A percentile compares a stretch with the other conserved stretches of the same genome.
phyloP scores from a whole-genome alignment of 1,140 invertebrate genomes.

The Reticulitermes speratus region DNA sequence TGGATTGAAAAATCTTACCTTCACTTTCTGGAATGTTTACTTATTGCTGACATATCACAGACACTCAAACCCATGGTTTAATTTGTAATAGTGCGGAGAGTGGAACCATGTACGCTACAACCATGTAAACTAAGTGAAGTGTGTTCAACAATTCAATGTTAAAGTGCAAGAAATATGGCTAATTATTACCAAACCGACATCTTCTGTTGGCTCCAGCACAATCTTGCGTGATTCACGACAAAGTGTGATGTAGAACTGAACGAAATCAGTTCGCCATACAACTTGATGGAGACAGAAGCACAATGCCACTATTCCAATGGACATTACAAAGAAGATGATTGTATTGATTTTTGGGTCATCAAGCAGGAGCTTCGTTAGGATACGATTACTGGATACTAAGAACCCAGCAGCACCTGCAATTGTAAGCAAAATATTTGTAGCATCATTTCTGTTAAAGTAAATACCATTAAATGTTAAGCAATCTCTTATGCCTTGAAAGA shows the following conservation, averaged over 20 bases:
- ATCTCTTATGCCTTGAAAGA: too few relatives aligned
- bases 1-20: too few relatives aligned
- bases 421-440: background rate
- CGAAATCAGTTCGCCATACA: constrained; percentile 75
- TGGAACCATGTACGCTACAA: too few relatives aligned
- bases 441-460: too few relatives aligned
- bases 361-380: constrained; percentile 75
- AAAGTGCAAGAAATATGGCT: too few relatives aligned
- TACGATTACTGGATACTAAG: constrained; percentile 78
- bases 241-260: constrained; percentile 76
- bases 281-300: constrained; percentile 76
- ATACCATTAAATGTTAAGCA: too few relatives aligned
- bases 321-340: constrained; percentile 79
- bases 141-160: too few relatives aligned
- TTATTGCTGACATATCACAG: too few relatives aligned
- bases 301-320: constrained; percentile 67
- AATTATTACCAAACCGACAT: constrained; percentile 68
- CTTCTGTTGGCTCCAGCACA: constrained; percentile 73
- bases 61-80: too few relatives aligned
- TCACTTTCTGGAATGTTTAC: too few relatives aligned
- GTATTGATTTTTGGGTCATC: constrained; percentile 75
- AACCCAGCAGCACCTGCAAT: constrained; percentile 76
- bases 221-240: constrained; percentile 71
- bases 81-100: too few relatives aligned
- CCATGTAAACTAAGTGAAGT: too few relatives aligned